Conservation (phyloP, 2,797 vertebrate genomes). For the Coendou prehensilis region DNA sequence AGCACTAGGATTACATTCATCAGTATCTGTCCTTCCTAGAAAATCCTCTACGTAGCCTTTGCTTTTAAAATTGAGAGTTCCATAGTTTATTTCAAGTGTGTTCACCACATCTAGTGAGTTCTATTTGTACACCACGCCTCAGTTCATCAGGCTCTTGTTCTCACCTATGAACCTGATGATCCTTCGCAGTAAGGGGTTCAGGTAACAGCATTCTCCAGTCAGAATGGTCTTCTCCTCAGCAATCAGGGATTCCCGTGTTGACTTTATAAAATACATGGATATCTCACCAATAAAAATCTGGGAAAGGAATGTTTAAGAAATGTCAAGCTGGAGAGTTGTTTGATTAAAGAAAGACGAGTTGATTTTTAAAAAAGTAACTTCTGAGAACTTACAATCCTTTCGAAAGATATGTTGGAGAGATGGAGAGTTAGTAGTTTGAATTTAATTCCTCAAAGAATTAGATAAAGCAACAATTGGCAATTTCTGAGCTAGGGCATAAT, state of each 20-base stretch:
- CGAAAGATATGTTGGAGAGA: slow-evolving; percentile 14
- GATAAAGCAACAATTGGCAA: slow-evolving; percentile 12
- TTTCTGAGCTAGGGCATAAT: background rate
- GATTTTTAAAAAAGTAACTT: slow-evolving; percentile 12
- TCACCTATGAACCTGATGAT: slow-evolving; percentile 97
- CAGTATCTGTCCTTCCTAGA: slow-evolving; percentile 72
- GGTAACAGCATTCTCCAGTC: slow-evolving; percentile 98
- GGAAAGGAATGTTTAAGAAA: slow-evolving; percentile 75
- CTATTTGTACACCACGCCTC: background rate
- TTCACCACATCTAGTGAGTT: background rate
- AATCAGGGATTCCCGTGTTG: slow-evolving; percentile 95
- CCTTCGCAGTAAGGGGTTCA: slow-evolving; percentile 97
- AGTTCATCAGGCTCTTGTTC: slow-evolving; percentile 62
- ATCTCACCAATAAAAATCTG: slow-evolving; percentile 98
- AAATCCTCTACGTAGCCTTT: slow-evolving; percentile 64
- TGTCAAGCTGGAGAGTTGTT: background rate
- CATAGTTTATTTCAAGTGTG: slow-evolving; percentile 48
- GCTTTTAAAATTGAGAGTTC: slow-evolving; percentile 76
- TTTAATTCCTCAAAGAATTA: background rate
- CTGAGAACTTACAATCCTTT: background rate
- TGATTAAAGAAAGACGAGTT: slow-evolving; percentile 47
- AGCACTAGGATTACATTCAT: slow-evolving; percentile 71
- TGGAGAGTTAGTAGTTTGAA: background rate
- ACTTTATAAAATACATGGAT: slow-evolving; percentile 98
- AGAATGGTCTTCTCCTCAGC: slow-evolving; percentile 98